Percentiles rank a stretch among this genome's conserved stretches.
Conservation (phyloP, 2,888 invertebrate genomes). For the Chymomyza fuscimana region DNA sequence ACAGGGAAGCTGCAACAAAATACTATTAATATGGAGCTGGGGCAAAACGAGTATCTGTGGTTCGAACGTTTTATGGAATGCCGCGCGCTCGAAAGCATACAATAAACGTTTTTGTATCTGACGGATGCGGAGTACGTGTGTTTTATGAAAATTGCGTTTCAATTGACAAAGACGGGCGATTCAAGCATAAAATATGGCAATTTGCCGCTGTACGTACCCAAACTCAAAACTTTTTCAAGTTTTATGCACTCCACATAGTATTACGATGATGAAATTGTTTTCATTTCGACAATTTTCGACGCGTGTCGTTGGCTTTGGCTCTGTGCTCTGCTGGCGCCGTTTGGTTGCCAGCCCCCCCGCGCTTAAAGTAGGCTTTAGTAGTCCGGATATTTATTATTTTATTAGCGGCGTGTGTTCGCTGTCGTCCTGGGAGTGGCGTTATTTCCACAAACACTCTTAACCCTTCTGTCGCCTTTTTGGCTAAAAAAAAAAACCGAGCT, state of each 20-base stretch:
- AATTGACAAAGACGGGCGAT: constrained; percentile 59
- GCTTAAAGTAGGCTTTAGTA: constrained; percentile 28
- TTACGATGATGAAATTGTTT: constrained; percentile 72
- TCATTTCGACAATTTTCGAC: constrained; percentile 64
- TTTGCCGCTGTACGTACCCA: constrained; percentile 38
- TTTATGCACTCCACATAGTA: constrained; percentile 46
- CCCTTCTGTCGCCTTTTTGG: constrained; percentile 46
- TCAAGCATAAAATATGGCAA: constrained; percentile 73
- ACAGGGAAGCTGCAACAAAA: constrained; percentile 37
- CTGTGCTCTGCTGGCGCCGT: constrained; percentile 26
- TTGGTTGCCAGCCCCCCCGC: constrained; percentile 5
- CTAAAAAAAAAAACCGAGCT: constrained; percentile 55
- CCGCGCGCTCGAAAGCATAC: background rate
- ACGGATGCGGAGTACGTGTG: constrained; percentile 59
- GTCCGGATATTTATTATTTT: constrained; percentile 73
- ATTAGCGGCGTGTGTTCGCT: constrained; percentile 68
- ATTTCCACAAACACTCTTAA: constrained; percentile 55
- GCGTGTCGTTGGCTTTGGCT: constrained; percentile 21
- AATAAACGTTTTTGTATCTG: constrained; percentile 46
- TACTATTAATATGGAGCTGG: constrained; percentile 15
- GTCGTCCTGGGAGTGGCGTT: constrained; percentile 59
- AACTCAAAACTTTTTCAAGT: constrained; percentile 34
- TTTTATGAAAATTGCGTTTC: constrained; percentile 74
- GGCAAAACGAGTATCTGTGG: too few relatives aligned
- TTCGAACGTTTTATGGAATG: too few relatives aligned